These are phyloP conservation scores for Panthera uncia DNA, from an alignment of 2,113 vertebrate species.

Conservation along the genomic window DNA sequence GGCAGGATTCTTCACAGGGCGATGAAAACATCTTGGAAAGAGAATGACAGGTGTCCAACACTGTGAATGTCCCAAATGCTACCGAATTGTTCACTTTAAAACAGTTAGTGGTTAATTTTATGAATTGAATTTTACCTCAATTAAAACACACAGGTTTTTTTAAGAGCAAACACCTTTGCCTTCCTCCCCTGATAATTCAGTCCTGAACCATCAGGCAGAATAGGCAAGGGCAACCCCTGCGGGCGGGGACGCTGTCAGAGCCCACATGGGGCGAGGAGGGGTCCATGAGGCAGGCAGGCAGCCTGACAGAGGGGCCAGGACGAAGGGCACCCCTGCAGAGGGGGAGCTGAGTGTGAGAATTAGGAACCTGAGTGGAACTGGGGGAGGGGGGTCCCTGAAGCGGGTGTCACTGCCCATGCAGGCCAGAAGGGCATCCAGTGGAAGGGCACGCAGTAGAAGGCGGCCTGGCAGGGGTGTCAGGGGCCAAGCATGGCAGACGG, in stretches of 20 bases:
- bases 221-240: neutral
- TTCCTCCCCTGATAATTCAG: neutral
- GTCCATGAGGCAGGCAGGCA: neutral
- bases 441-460: neutral
- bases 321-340: neutral
- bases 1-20: neutral
- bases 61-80: neutral
- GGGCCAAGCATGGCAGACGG: neutral
- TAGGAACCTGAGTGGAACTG: neutral
- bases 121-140: neutral
- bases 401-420: neutral
- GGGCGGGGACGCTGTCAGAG: neutral
- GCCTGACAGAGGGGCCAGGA: neutral
- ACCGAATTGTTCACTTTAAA: neutral
- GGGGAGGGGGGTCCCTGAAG: neutral
- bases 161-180: neutral
- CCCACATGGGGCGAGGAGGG: neutral
- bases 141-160: neutral
- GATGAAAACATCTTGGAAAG: neutral
- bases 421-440: neutral
- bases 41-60: neutral
- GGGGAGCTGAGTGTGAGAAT: neutral
- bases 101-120: neutral
- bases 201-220: neutral
- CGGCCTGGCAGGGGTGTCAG: neutral